phyloP scores from a whole-genome alignment of 1,140 invertebrate genomes.

The Brachionus angularis region DNA sequence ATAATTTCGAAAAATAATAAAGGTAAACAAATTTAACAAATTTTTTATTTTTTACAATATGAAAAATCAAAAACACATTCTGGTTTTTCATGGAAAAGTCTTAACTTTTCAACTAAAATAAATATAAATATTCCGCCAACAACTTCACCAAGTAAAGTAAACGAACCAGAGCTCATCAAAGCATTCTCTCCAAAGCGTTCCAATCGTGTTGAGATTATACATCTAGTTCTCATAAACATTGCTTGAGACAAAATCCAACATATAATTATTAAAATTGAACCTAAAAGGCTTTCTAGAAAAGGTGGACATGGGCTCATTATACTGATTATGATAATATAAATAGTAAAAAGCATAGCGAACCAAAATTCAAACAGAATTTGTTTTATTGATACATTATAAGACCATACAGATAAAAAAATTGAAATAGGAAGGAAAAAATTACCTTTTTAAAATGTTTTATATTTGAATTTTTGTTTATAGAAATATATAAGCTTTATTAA shows the following conservation, averaged over 20 bases:
- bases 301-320: constrained; percentile 37
- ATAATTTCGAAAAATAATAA: constrained; percentile 36
- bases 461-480: not conserved
- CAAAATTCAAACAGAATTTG: constrained; percentile 14
- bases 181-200: constrained; percentile 39
- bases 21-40: constrained; percentile 17
- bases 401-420: constrained; percentile 42
- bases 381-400: constrained; percentile 15
- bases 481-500: not conserved
- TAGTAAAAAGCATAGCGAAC: not conserved
- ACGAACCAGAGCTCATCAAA: constrained; percentile 21
- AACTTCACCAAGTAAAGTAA: constrained; percentile 23
- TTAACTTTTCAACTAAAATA: constrained; percentile 29
- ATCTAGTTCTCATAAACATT: constrained; percentile 34
- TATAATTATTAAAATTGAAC: not conserved
- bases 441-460: not conserved
- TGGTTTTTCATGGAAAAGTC: constrained; percentile 30
- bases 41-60: constrained; percentile 19
- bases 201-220: constrained; percentile 24
- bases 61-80: constrained; percentile 30
- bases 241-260: constrained; percentile 18
- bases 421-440: constrained; percentile 22
- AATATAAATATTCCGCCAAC: constrained; percentile 33
- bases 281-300: constrained; percentile 1
- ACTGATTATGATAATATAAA: constrained; percentile 23